Conservation (phyloP, 1,140 invertebrate species). For the Macrotrachela quadricornifera region DNA sequence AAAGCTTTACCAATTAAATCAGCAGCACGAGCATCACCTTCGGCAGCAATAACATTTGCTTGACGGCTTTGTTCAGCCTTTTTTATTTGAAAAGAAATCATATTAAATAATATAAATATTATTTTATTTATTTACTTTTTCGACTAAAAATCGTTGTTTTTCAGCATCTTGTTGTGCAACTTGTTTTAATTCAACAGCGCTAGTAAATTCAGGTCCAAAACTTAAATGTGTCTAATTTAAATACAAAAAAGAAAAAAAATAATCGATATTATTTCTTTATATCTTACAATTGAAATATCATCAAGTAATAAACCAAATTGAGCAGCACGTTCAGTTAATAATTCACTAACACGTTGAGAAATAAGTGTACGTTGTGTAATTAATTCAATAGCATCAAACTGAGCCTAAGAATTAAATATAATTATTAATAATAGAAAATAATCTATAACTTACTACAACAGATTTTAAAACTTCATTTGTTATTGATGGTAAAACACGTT, state of each 20-base stretch:
- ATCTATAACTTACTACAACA: constrained; percentile 48
- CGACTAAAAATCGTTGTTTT: constrained; percentile 86
- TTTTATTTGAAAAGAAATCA: constrained; percentile 2
- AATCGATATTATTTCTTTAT: neutral
- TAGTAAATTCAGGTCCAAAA: constrained; percentile 92
- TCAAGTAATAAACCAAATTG: constrained; percentile 93
- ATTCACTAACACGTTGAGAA: constrained; percentile 65
- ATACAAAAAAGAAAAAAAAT: constrained; percentile 14
- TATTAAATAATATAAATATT: neutral
- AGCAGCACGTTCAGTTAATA: constrained; percentile 66
- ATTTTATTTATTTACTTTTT: constrained; percentile 51
- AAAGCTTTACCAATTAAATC: constrained; percentile 69
- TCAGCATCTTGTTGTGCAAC: constrained; percentile 99
- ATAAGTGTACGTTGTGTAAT: constrained; percentile 96
- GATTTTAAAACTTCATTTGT: constrained; percentile 96
- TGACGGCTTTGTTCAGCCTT: constrained; percentile 86
- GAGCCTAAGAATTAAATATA: constrained; percentile 37
- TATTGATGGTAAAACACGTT: constrained; percentile 90
- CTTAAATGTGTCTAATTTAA: constrained; percentile 95
- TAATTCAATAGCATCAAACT: constrained; percentile 95
- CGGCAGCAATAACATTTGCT: constrained; percentile 80
- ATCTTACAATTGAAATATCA: constrained; percentile 77
- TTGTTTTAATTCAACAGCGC: constrained; percentile 96
- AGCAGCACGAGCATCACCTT: constrained; percentile 82
- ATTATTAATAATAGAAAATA: neutral